phyloP scores from a whole-genome alignment of 2,797 vertebrate species.

The Prionace glauca region DNA sequence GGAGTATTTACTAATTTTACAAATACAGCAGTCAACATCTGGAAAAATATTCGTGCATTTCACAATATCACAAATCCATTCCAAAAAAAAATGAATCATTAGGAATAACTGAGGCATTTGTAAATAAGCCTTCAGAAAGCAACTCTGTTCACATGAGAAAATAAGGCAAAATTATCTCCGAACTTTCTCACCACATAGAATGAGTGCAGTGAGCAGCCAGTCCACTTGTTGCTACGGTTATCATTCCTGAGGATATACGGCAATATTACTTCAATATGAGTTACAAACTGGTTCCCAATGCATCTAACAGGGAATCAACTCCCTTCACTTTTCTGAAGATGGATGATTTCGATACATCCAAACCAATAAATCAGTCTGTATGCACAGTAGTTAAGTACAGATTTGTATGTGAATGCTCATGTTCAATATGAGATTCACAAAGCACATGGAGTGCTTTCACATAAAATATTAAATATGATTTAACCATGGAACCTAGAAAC shows the following conservation, averaged over 20 bases:
- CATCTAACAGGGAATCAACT: not conserved
- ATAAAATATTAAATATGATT: constrained; percentile 4
- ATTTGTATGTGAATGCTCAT: not conserved
- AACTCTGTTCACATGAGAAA: not conserved
- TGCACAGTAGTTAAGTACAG: not conserved
- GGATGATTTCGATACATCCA: not conserved
- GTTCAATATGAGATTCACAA: not conserved
- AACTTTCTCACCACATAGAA: not conserved
- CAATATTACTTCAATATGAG: not conserved
- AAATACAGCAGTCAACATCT: not conserved
- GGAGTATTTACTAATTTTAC: not conserved
- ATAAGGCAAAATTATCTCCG: not conserved
- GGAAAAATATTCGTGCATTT: constrained; percentile 37
- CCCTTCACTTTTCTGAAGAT: constrained; percentile 1
- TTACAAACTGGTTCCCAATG: not conserved
- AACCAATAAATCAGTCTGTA: not conserved
- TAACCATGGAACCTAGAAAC: not conserved
- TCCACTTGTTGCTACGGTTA: not conserved
- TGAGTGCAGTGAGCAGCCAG: not conserved
- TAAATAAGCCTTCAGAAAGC: not conserved
- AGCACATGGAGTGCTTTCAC: not conserved
- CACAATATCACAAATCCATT: constrained; percentile 46
- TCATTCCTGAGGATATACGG: not conserved
- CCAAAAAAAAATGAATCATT: constrained; percentile 39
- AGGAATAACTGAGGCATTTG: not conserved